Conservation (phyloP, 2,888 invertebrate genomes). For the Philereme vetulata region DNA sequence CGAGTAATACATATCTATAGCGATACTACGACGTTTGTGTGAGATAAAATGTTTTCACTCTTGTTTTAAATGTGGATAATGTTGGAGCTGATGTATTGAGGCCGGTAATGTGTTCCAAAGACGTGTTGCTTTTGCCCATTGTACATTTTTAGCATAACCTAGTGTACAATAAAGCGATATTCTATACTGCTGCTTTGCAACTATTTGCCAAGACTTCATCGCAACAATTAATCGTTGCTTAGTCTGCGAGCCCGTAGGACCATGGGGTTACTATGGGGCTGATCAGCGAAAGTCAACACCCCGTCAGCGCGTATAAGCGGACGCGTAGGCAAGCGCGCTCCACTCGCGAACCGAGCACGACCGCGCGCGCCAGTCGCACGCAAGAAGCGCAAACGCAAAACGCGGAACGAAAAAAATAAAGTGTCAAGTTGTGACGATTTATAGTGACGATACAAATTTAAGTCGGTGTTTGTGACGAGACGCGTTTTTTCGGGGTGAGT, state of each 20-base stretch:
- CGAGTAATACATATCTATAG: too few species aligned
- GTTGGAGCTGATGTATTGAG: too few species aligned
- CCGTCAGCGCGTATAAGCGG: conserved; percentile 68
- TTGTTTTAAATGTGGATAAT: too few species aligned
- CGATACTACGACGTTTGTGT: too few species aligned
- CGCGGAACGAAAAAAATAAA: conserved; percentile 30
- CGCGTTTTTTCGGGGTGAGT: conserved; percentile 28
- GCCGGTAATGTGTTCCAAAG: too few species aligned
- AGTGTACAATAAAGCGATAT: too few species aligned
- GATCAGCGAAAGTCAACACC: conserved; percentile 72
- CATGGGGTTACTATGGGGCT: conserved; percentile 27
- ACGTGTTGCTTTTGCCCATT: too few species aligned
- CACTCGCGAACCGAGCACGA: conserved; percentile 66
- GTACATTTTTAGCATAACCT: too few species aligned
- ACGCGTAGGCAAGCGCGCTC: conserved; percentile 54
- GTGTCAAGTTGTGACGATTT: conserved; percentile 27
- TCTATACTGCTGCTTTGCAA: neutral
- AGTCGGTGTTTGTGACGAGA: conserved; percentile 14
- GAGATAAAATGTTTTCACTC: too few species aligned
- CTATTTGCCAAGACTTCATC: neutral
- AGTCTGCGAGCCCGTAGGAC: neutral
- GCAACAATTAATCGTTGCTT: neutral
- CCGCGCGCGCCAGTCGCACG: conserved; percentile 56
- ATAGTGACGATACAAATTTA: conserved; percentile 15
- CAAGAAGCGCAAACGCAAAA: conserved; percentile 29